Conservation (phyloP, 2,888 invertebrate genomes). For the Lithophane socia region DNA sequence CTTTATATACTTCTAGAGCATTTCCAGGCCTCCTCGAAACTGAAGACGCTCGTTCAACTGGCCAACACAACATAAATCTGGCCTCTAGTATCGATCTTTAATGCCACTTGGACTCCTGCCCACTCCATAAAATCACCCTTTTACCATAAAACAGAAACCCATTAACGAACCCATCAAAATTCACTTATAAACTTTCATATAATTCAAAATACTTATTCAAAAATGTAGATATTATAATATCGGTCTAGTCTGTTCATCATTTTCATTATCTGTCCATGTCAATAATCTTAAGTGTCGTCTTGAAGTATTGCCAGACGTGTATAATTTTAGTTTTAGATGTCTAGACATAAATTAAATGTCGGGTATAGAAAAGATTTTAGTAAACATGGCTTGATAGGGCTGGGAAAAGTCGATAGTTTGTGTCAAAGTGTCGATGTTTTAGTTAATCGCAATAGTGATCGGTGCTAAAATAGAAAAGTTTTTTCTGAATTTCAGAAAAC, state of each 20-base stretch:
- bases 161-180: conserved; percentile 66
- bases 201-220: conserved; percentile 64
- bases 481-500: neutral
- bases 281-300: conserved; percentile 64
- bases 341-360: conserved; percentile 65
- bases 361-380: conserved; percentile 49
- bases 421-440: conserved; percentile 13
- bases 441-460: neutral
- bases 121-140: conserved; percentile 63
- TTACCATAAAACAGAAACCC: conserved; percentile 67
- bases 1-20: neutral
- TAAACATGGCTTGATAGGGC: conserved; percentile 40
- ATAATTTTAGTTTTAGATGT: conserved; percentile 61
- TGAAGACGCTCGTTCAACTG: conserved; percentile 45
- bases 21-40: conserved; percentile 31
- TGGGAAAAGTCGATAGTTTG: conserved; percentile 23
- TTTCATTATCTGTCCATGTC: conserved; percentile 47
- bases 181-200: conserved; percentile 67
- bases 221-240: conserved; percentile 52
- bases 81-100: conserved; percentile 60
- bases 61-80: conserved; percentile 51
- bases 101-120: conserved; percentile 62
- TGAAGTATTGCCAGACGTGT: conserved; percentile 66
- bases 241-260: conserved; percentile 34
- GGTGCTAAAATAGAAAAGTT: neutral